Evolutionary conservation across 2,113 vertebrate genomes (phyloP).

Genomic region (Plotosus lineatus): DNA sequence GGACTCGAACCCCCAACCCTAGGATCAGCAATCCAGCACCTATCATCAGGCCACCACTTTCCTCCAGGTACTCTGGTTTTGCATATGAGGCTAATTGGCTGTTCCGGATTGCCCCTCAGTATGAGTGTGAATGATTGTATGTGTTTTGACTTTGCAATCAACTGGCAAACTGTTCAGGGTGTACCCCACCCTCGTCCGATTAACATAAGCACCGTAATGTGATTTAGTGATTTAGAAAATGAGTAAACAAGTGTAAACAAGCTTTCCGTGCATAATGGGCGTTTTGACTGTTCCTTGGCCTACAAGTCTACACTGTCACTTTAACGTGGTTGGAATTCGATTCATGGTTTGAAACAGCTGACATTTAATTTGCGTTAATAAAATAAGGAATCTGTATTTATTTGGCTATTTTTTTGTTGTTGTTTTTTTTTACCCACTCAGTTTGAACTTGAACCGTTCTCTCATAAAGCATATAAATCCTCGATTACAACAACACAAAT

Average conservation of each 20-base stretch:
- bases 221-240: too few species aligned
- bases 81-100: too few species aligned
- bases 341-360: not conserved
- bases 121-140: too few species aligned
- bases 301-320: not conserved
- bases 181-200: too few species aligned
- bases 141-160: too few species aligned
- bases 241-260: not conserved
- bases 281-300: not conserved
- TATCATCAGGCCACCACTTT: too few species aligned
- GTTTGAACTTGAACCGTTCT: not conserved
- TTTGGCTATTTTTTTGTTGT: not conserved
- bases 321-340: not conserved
- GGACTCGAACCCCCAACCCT: too few species aligned
- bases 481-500: conserved; percentile 27
- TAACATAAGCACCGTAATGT: too few species aligned
- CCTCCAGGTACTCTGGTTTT: too few species aligned
- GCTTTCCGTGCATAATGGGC: not conserved
- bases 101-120: too few species aligned
- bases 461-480: conserved; percentile 5
- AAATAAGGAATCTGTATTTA: not conserved
- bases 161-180: too few species aligned
- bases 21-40: too few species aligned
- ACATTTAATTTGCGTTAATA: not conserved
- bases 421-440: not conserved